These are phyloP conservation scores for Diachasma alloeum DNA, from an alignment of 1,140 invertebrate species.

Conservation along the genomic window DNA sequence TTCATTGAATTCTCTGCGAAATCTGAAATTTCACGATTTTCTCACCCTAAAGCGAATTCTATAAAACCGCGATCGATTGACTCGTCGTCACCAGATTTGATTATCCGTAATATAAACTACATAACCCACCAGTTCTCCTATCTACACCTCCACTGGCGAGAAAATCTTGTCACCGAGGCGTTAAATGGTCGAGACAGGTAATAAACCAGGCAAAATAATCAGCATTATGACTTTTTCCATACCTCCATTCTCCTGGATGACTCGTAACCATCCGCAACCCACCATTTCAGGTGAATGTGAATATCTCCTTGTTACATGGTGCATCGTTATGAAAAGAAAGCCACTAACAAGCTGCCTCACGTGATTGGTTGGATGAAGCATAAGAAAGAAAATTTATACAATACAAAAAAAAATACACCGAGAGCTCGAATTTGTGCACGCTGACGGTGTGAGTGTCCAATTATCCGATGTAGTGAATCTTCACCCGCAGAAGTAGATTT, in stretches of 20 bases:
- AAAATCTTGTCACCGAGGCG: too few species aligned
- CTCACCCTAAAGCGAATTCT: too few species aligned
- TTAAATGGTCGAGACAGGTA: too few species aligned
- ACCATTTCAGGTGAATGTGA: neutral
- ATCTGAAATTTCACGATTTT: too few species aligned
- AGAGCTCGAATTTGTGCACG: neutral
- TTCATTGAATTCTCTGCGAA: too few species aligned
- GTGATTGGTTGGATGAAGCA: neutral
- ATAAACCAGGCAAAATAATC: too few species aligned
- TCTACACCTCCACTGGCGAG: too few species aligned
- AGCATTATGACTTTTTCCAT: neutral
- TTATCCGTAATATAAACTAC: neutral
- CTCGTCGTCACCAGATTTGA: neutral
- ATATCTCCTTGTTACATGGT: neutral
- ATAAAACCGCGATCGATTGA: too few species aligned
- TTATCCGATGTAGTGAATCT: constrained; percentile 18
- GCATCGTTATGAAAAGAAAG: neutral
- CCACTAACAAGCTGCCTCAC: neutral
- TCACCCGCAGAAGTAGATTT: neutral
- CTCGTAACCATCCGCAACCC: neutral
- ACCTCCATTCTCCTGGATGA: neutral
- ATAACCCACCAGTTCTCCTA: neutral
- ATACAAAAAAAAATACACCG: neutral
- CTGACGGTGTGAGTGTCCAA: constrained; percentile 15
- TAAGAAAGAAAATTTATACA: neutral